A percentile compares a stretch with the other conserved stretches of the same genome.
Evolutionary conservation across 1,140 invertebrate genomes (phyloP).

Genomic region (honey bee (Apis mellifera)): Amel_HAv3.1 CM009940.2:1653501-1654000

Average conservation of each 20-base stretch:
- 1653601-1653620: too few relatives aligned
- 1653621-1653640: not conserved
- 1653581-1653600: too few relatives aligned
- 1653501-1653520: too few relatives aligned
- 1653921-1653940: not conserved
- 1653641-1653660: not conserved
- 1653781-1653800: conserved; percentile 56
- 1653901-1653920: conserved; percentile 33
- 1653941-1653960: not conserved
- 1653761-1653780: conserved; percentile 46
- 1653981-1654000: not conserved
- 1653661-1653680: not conserved
- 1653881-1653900: conserved; percentile 21
- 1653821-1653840: conserved; percentile 64
- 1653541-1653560: too few relatives aligned
- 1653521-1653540: too few relatives aligned
- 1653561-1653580: too few relatives aligned
- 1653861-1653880: conserved; percentile 27
- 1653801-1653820: conserved; percentile 24
- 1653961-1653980: conserved; percentile 23
- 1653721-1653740: conserved; percentile 10
- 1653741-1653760: not conserved
- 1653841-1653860: conserved; percentile 50
- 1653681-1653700: not conserved
- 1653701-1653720: not conserved